These are phyloP conservation scores for Apaloderma vittatum DNA, from an alignment of 2,113 vertebrate genomes.

Conservation along the genomic window DNA sequence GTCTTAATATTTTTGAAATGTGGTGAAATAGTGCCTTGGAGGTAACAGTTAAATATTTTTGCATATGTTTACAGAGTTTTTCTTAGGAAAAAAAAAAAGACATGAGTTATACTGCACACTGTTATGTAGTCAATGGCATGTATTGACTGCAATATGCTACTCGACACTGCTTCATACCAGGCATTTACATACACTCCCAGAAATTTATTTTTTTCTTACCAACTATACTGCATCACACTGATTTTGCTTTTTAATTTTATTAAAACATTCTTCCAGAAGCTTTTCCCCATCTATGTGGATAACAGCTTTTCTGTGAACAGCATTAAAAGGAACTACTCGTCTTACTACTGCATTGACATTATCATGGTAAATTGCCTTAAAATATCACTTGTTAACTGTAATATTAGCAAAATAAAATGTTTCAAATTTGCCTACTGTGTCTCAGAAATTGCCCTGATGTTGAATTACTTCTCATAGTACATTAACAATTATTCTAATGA, in stretches of 20 bases:
- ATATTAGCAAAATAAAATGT: slow-evolving; percentile 52
- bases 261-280: not conserved
- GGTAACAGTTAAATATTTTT: not conserved
- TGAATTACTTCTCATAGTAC: slow-evolving; percentile 48
- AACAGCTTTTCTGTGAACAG: not conserved
- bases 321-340: slow-evolving; percentile 21
- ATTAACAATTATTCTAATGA: slow-evolving; percentile 41
- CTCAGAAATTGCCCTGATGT: slow-evolving; percentile 44
- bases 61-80: not conserved
- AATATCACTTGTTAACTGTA: slow-evolving; percentile 40
- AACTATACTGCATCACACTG: not conserved
- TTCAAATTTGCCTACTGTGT: slow-evolving; percentile 44
- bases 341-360: slow-evolving; percentile 24
- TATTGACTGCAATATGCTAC: not conserved
- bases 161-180: not conserved
- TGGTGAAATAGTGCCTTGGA: not conserved
- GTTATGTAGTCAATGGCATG: not conserved
- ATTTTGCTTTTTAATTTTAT: not conserved
- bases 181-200: not conserved
- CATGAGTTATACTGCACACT: not conserved
- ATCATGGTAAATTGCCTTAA: slow-evolving; percentile 16
- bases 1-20: not conserved
- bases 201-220: not conserved
- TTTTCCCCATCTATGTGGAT: not conserved
- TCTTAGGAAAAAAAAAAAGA: not conserved